Percentiles rank a stretch among this genome's conserved stretches.
phyloP scores from a whole-genome alignment of 2,113 vertebrate species.

The Paedocypris sp. region DNA sequence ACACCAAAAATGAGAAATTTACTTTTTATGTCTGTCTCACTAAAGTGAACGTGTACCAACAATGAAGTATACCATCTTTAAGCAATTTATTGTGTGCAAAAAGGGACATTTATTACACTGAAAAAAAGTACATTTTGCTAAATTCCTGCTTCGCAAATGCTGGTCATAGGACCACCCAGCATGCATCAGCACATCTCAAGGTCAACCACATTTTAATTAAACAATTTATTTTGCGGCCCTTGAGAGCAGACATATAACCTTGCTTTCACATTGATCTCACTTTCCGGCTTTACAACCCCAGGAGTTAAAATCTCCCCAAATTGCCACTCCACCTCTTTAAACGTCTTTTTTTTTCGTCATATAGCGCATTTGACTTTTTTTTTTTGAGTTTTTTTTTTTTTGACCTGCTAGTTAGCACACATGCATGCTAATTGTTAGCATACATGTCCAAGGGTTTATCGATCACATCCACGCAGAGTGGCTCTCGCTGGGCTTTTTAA shows the following conservation, averaged over 20 bases:
- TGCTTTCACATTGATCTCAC: constrained; percentile 43
- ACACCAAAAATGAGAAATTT: too few species aligned
- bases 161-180: background rate
- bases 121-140: too few species aligned
- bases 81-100: too few species aligned
- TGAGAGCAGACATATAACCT: constrained; percentile 30
- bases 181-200: constrained; percentile 27
- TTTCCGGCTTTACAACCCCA: constrained; percentile 44
- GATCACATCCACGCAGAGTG: constrained; percentile 6
- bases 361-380: too few species aligned
- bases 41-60: too few species aligned
- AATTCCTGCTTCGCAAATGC: background rate
- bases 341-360: constrained; percentile 27
- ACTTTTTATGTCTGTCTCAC: too few species aligned
- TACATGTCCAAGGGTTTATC: constrained; percentile 7
- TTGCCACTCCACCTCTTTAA: constrained; percentile 40
- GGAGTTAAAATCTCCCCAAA: constrained; percentile 42
- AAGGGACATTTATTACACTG: too few species aligned
- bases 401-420: background rate
- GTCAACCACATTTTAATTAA: constrained; percentile 20
- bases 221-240: constrained; percentile 16
- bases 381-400: too few species aligned
- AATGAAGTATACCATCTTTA: too few species aligned
- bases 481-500: constrained; percentile 11
- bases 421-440: constrained; percentile 8